phyloP scores from a whole-genome alignment of 2,888 invertebrate species.

The Hanleya hanleyi region DNA sequence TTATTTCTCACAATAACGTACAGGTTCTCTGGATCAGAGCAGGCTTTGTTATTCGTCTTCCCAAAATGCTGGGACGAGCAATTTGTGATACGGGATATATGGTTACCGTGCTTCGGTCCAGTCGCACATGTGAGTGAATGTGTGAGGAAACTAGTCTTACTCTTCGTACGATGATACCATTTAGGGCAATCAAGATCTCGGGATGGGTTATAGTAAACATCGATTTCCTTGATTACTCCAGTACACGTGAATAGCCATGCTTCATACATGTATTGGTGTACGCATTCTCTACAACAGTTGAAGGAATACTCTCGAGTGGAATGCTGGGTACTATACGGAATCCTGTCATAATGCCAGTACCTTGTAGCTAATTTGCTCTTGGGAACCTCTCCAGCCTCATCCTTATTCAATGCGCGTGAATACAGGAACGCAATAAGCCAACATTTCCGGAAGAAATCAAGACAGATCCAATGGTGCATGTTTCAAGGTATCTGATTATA shows the following conservation, averaged over 20 bases:
- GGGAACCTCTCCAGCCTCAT: not conserved
- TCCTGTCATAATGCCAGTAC: not conserved
- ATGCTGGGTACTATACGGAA: not conserved
- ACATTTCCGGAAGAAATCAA: not conserved
- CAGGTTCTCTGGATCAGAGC: no score
- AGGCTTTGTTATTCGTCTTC: no score
- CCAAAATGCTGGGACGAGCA: no score
- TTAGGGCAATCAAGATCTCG: no score
- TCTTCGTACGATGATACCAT: no score
- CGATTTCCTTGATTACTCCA: not conserved
- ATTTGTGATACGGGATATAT: no score
- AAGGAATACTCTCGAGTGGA: not conserved
- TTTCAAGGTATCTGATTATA: not conserved
- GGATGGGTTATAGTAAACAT: constrained; percentile 2
- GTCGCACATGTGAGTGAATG: no score
- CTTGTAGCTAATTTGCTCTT: not conserved
- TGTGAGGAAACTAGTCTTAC: no score
- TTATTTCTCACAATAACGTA: no score
- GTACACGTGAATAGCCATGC: not conserved
- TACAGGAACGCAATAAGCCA: not conserved
- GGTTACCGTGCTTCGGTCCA: no score
- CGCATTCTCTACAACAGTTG: no score
- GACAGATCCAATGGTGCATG: not conserved
- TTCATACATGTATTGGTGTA: no score
- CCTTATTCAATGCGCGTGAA: not conserved